Base-by-base conservation (phyloP, 2,888 invertebrate genomes). In the Aricia artaxerxes region DNA sequence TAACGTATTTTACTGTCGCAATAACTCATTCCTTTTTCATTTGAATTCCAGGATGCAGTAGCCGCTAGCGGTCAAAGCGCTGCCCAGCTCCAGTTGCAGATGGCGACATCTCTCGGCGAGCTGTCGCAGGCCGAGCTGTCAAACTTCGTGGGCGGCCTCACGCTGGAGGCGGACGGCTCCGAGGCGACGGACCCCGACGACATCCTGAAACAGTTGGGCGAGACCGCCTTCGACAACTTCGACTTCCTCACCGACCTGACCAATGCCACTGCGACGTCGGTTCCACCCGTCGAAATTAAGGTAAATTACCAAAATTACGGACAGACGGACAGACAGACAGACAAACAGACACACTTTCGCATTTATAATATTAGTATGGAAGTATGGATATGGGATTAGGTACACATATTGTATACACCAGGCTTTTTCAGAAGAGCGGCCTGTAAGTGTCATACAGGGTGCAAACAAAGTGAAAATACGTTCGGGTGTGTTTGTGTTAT, bases 161-260 rank as follows among this genome's bases (percentile, higher is more conserved):
- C 96, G 53, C 88, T 95, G 11, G 95, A 95, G 80, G 85, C 88
- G 2, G 91, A 92, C 83, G 90, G 89, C 61, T 88, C 90, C 1
- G 92, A 92, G 78, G 90, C 91, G 0, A 89, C 90, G 78, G 97
- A 97, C 87, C 96, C 97, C 78, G 97, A 97, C 83, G 97, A 97
- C 85, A 96, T 97, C 81, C 96, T 97, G 86, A 97, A 97, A 85
- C 97, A 97, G 88, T 93, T 97, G 73, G 97, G 97, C 60, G 98
- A 98, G 85, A 97, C 97, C 79, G 96, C 97, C 81, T 98, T 98
- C 87, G 98, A 98, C 83, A 95, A 95, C 89, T 96, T 98, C 84
- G 98, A 98, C 87, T 96, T 97, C 87, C 95, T 97, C 85, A 96
- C 97, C 81, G 97, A 97, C 89, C 95, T 97, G 86, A 97, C 97